Evolutionary conservation across 1,140 invertebrate genomes (phyloP).

Genomic region (Protaetia brevitarsis): DNA sequence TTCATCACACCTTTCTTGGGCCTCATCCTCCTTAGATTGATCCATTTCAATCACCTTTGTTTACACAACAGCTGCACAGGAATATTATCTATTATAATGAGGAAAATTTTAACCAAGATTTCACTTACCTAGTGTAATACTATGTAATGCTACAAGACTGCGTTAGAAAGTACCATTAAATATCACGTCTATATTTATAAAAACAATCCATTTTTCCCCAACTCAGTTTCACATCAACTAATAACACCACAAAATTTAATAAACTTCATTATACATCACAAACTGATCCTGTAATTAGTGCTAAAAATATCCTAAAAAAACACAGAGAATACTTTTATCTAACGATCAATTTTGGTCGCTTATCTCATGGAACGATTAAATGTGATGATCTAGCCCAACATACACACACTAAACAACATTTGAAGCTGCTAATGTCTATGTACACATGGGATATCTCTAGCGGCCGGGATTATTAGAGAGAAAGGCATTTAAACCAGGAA

Average conservation of each 20-base stretch:
- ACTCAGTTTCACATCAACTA: neutral
- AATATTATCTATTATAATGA: neutral
- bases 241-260: neutral
- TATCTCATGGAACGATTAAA: neutral
- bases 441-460: neutral
- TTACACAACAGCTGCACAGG: neutral
- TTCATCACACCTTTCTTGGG: neutral
- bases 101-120: neutral
- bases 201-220: slow-evolving; percentile 1
- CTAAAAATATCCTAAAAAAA: neutral
- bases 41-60: neutral
- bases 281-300: neutral
- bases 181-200: neutral
- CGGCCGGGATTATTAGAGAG: neutral
- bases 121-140: neutral
- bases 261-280: neutral
- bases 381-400: neutral
- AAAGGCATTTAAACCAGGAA: neutral
- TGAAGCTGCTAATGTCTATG: neutral
- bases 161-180: slow-evolving; percentile 12
- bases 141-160: neutral
- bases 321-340: neutral
- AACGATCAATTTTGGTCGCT: neutral
- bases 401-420: no score
- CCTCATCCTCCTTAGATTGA: neutral